Evolutionary conservation across 2,888 invertebrate species (phyloP).

Genomic region (Dendrolimus pini): DNA sequence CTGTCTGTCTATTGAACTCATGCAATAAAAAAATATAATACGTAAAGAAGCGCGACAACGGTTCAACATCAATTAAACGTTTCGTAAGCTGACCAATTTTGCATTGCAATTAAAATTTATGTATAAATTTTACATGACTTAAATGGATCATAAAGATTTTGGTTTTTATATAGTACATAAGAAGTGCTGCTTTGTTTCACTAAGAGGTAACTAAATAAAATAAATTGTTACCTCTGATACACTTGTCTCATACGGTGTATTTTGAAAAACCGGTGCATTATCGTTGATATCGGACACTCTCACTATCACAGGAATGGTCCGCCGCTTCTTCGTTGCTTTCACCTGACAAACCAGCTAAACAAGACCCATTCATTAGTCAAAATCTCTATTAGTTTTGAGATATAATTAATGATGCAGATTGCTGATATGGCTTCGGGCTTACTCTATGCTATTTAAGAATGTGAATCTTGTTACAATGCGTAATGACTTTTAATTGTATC

Average conservation of each 20-base stretch:
- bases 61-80: too few species aligned
- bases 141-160: too few species aligned
- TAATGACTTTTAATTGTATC: not conserved
- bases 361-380: conserved; percentile 17
- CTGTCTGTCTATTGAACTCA: too few species aligned
- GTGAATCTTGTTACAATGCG: not conserved
- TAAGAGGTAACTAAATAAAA: too few species aligned
- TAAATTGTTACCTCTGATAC: conserved; percentile 84
- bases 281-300: conserved; percentile 94
- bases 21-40: too few species aligned
- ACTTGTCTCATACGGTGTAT: conserved; percentile 88
- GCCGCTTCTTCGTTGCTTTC: conserved; percentile 85
- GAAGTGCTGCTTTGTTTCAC: too few species aligned
- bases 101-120: too few species aligned
- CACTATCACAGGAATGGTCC: conserved; percentile 92
- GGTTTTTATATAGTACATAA: too few species aligned
- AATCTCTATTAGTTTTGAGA: not conserved
- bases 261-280: conserved; percentile 90
- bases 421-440: not conserved
- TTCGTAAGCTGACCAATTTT: too few species aligned
- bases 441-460: not conserved
- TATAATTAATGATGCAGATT: not conserved
- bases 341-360: conserved; percentile 89
- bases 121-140: too few species aligned
- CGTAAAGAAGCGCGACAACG: too few species aligned